Evolutionary conservation across 2,113 vertebrate genomes (phyloP), one percentile per base, ranked within the genome.

Genomic region (Nicator chloris): DNA sequence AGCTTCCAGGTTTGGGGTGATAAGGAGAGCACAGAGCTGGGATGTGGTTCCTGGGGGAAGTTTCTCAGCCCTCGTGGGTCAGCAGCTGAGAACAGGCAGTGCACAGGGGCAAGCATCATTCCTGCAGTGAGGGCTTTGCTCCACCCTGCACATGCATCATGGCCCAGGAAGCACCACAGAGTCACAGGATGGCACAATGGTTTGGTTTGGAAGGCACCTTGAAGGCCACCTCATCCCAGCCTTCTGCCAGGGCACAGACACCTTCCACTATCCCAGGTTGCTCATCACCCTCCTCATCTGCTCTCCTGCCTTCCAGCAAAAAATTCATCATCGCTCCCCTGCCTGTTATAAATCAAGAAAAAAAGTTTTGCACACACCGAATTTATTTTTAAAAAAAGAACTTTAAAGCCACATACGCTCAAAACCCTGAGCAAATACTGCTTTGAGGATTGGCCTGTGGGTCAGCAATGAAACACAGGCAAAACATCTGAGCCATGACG

Each of bases 381-480:
- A 86, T 77, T 80, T 59, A 39, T 80, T 88, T 3, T 4, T 4
- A 1, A 6, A 20, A 11, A 6, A 21, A 23, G 5, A 65, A 72
- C 71, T 90, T 90, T 83, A 70, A 79, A 78, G 18, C 37, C 37
- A 15, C 20, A 7, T 4, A 1, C 35, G 1, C 2, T 0, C 33
- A 26, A 77, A 92, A 54, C 40, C 54, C 64, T 63, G 84, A 91
- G 81, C 89, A 94, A 92, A 91, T 68, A 82, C 30, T 82, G 82
- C 84, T 89, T 59, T 40, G 84, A 50, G 82, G 76, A 61, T 49
- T 88, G 85, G 86, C 95, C 79, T 57, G 60, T 23, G 54, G 79
- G 90, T 93, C 90, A 93, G 80, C 72, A 47, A 37, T 6, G 17
- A 94, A 84, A 82, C 3, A 4, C 54, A 23, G 69, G 63, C 54